Evolutionary conservation across 2,888 invertebrate species (phyloP).

Genomic region (Cheilosia soror): DNA sequence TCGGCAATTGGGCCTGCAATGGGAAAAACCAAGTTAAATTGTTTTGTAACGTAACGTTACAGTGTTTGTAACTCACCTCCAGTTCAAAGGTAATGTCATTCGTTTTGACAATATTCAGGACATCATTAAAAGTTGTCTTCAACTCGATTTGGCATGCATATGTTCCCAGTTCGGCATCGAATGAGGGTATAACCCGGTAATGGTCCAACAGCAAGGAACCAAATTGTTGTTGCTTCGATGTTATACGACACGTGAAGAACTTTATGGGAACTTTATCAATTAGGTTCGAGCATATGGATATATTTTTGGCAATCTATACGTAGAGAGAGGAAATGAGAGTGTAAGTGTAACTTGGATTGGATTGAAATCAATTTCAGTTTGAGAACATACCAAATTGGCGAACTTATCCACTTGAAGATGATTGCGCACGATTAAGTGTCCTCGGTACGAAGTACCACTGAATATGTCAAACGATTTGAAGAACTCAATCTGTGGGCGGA

Average conservation of each 20-base stretch:
- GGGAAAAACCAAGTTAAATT: slow-evolving; percentile 48
- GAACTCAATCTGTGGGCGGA: slow-evolving; percentile 81
- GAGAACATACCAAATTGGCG: slow-evolving; percentile 82
- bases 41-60: slow-evolving; percentile 2
- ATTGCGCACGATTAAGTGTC: slow-evolving; percentile 82
- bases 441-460: slow-evolving; percentile 82
- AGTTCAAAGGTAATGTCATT: slow-evolving; percentile 82
- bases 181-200: slow-evolving; percentile 80
- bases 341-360: slow-evolving; percentile 9
- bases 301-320: slow-evolving; percentile 81
- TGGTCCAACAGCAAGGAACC: slow-evolving; percentile 79
- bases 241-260: slow-evolving; percentile 81
- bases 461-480: slow-evolving; percentile 82
- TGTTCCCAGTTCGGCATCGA: slow-evolving; percentile 80
- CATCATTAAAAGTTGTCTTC: slow-evolving; percentile 79
- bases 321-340: slow-evolving; percentile 29
- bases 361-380: slow-evolving; percentile 61
- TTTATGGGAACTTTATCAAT: slow-evolving; percentile 79
- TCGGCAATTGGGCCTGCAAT: slow-evolving; percentile 80
- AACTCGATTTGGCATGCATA: slow-evolving; percentile 82
- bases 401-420: slow-evolving; percentile 83
- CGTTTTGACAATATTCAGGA: slow-evolving; percentile 81
- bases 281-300: slow-evolving; percentile 80
- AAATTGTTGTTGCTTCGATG: slow-evolving; percentile 79
- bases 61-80: slow-evolving; percentile 78